Base-by-base conservation (phyloP, 2,113 vertebrate species). In the Megaceryle torquata region DNA sequence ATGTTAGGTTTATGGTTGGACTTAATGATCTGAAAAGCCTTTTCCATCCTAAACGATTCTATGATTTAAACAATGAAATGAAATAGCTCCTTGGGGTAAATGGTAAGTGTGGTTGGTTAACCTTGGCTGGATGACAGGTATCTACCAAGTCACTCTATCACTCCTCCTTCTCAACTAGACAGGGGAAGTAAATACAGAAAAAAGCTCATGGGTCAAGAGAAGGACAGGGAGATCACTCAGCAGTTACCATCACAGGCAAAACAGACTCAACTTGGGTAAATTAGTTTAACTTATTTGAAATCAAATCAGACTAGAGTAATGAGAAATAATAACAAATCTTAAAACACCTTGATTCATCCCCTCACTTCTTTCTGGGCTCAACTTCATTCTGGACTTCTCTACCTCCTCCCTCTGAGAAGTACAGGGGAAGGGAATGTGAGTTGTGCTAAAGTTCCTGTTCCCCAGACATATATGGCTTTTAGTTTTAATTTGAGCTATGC, bases 391-490 rank as follows among this genome's bases (percentile, higher is more conserved):
- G 5, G 5, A 25, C 17, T 89, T 83, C 11, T 64, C 43, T 43
- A 11, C 2, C 15, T 75, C 14, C 25, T 72, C 3, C 1, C 1
- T 4, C 16, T 56, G 37, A 60, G 25, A 33, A 51, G 25, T 0
- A 2, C 24, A 41, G 6, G 18, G 2, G 25, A 18, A 10, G 19
- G 13, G 4, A 71, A 50, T 29, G 7, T 13, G 4, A 4, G 2
- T 10, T 54, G 9, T 50, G 26, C 33, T 37, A 54, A 88, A 59
- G 22, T 53, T 80, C 35, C 28, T 22, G 11, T 59, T 80, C 43
- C 16, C 22, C 35, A 86, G 29, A n/a, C 7, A 24, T 7, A 63
- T 6, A 14, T 0, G 3, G 2, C 2, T 41, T 69, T 33, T 13
- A 50, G 5, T 13, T 51, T 28, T 28, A 63, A 46, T 72, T 53